These are phyloP conservation scores for Tragelaphus scriptus DNA, from an alignment of 2,113 vertebrate genomes.

Conservation along the genomic window DNA sequence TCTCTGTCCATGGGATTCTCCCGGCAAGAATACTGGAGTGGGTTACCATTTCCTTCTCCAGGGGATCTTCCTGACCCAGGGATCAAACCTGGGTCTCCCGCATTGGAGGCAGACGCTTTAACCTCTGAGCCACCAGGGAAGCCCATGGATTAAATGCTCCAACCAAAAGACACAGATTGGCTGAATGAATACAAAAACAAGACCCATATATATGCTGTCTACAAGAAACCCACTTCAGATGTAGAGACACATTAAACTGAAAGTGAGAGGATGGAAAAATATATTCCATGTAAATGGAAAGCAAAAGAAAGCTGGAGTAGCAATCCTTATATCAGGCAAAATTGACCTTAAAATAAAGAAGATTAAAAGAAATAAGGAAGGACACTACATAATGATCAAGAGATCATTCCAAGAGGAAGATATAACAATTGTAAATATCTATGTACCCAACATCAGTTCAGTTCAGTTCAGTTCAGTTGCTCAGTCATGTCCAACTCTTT, in stretches of 20 bases:
- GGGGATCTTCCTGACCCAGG: too few relatives aligned
- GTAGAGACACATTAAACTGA: not conserved
- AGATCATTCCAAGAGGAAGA: not conserved
- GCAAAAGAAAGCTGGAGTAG: not conserved
- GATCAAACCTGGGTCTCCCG: too few relatives aligned
- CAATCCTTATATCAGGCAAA: not conserved
- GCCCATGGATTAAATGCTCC: not conserved
- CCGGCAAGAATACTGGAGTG: too few relatives aligned
- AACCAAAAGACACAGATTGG: not conserved
- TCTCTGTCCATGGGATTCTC: too few relatives aligned
- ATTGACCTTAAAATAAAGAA: not conserved
- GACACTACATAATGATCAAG: not conserved
- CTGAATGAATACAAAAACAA: not conserved
- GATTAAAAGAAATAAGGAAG: not conserved
- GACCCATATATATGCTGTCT: not conserved
- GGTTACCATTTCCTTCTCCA: too few relatives aligned
- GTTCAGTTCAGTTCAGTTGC: too few relatives aligned
- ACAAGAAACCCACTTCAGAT: not conserved
- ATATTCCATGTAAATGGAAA: not conserved
- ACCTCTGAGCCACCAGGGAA: too few relatives aligned
- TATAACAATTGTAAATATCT: not conserved
- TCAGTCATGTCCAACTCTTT: too few relatives aligned
- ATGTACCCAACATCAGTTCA: not conserved
- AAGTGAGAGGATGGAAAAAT: not conserved
- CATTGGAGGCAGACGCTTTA: too few relatives aligned